phyloP scores from a whole-genome alignment of 2,797 vertebrate genomes.

The Notoglanidium macrostoma region DNA sequence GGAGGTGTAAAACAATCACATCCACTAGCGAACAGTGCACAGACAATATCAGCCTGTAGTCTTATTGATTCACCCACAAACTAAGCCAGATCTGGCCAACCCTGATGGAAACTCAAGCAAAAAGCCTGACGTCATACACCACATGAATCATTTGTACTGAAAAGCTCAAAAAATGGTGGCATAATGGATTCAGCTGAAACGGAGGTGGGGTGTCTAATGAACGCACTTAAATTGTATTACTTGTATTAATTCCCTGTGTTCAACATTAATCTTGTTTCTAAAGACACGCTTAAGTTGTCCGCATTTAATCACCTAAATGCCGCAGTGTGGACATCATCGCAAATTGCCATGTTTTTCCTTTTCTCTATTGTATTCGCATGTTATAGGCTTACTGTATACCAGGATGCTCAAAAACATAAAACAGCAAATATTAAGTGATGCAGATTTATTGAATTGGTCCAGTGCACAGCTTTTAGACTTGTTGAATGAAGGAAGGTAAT shows the following conservation, averaged over 20 bases:
- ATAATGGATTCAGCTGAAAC: conserved; percentile 36
- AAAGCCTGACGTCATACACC: conserved; percentile 48
- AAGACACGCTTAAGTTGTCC: not conserved
- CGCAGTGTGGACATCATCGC: not conserved
- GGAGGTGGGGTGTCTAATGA: conserved; percentile 35
- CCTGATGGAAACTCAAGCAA: conserved; percentile 37
- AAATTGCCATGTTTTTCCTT: not conserved
- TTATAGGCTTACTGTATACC: not conserved
- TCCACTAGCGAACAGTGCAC: not conserved
- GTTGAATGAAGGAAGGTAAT: conserved; percentile 27
- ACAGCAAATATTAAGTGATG: not conserved
- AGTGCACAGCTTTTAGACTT: conserved; percentile 32
- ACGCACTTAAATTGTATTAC: conserved; percentile 66
- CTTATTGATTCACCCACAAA: conserved; percentile 4
- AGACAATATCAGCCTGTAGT: not conserved
- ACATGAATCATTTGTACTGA: conserved; percentile 56
- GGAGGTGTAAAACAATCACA: conserved; percentile 12
- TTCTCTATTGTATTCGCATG: not conserved
- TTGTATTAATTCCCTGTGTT: conserved; percentile 30
- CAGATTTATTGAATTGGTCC: conserved; percentile 6
- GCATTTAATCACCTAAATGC: not conserved
- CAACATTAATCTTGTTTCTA: conserved; percentile 55
- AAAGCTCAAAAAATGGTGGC: conserved; percentile 19
- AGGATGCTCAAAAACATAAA: not conserved
- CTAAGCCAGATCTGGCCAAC: not conserved